Evolutionary conservation across 92 coral and sea anemone species (phyloP).

Genomic region (Porites lobata): DNA sequence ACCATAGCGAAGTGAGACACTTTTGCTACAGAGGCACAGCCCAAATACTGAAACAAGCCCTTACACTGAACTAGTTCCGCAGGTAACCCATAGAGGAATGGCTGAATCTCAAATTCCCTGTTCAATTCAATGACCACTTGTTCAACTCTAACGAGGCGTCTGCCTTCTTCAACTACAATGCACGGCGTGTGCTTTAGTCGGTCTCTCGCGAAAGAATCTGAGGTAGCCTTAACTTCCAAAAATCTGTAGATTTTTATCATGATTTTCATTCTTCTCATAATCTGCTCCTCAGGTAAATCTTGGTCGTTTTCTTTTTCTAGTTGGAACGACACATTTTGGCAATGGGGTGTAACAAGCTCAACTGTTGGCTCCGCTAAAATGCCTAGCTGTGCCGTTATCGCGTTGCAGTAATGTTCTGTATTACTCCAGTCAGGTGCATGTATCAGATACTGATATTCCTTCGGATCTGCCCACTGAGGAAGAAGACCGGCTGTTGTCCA

Average conservation of each 20-base stretch:
- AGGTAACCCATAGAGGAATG: constrained; percentile 79
- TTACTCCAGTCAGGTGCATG: not conserved
- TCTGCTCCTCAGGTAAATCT: not conserved
- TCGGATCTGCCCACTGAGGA: constrained; percentile 45
- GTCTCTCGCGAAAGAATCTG: not conserved
- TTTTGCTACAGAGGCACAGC: constrained; percentile 56
- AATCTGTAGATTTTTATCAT: constrained; percentile 71
- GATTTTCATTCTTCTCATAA: not conserved
- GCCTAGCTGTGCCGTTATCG: not conserved
- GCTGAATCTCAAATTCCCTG: constrained; percentile 45
- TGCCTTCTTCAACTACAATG: constrained; percentile 64
- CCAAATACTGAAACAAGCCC: constrained; percentile 60
- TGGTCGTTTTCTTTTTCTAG: constrained; percentile 20
- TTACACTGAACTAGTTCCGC: constrained; percentile 33
- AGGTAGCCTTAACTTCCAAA: constrained; percentile 9
- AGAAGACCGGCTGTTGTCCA: constrained; percentile 78
- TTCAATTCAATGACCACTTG: constrained; percentile 68
- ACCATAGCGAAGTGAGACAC: constrained; percentile 77
- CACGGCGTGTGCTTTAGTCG: constrained; percentile 47
- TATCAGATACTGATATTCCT: not conserved
- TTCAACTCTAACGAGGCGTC: constrained; percentile 58
- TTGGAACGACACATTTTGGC: constrained; percentile 65
- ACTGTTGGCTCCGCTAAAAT: constrained; percentile 52
- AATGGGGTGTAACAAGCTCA: constrained; percentile 66
- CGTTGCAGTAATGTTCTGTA: not conserved